Conservation (phyloP, 2,113 vertebrate species). For the Burhinus bistriatus region DNA sequence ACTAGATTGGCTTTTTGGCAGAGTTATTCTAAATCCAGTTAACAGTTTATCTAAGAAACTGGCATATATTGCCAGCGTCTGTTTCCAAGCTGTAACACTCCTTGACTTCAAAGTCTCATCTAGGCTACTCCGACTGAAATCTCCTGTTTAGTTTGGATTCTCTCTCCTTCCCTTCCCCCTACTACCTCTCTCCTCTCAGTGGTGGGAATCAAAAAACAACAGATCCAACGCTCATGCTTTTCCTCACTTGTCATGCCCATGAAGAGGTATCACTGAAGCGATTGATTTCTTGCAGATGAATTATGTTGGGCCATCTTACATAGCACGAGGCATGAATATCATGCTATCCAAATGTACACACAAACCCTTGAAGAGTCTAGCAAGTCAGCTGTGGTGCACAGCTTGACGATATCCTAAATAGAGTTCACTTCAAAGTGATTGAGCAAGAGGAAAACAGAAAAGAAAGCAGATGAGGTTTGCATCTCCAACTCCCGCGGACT, state of each 20-base stretch:
- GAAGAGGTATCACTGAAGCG: neutral
- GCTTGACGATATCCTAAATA: neutral
- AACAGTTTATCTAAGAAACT: neutral
- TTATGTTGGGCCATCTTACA: neutral
- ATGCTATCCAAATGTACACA: neutral
- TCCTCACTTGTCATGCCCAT: neutral
- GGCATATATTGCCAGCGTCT: neutral
- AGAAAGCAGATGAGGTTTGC: neutral
- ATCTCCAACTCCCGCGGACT: neutral
- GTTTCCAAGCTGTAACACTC: neutral
- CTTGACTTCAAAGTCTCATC: neutral
- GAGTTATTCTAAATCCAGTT: neutral
- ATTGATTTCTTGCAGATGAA: neutral
- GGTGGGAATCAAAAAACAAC: neutral
- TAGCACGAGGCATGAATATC: neutral
- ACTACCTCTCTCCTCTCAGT: neutral
- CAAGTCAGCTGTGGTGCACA: neutral
- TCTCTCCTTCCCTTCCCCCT: neutral
- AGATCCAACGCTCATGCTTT: neutral
- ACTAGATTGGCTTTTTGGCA: neutral
- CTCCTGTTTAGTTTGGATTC: neutral
- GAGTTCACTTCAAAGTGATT: neutral
- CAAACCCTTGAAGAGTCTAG: neutral
- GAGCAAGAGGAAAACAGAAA: neutral
- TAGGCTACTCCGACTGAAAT: neutral